Evolutionary conservation across 1,140 invertebrate genomes (phyloP).

Genomic region (Drosophila eugracilis): DNA sequence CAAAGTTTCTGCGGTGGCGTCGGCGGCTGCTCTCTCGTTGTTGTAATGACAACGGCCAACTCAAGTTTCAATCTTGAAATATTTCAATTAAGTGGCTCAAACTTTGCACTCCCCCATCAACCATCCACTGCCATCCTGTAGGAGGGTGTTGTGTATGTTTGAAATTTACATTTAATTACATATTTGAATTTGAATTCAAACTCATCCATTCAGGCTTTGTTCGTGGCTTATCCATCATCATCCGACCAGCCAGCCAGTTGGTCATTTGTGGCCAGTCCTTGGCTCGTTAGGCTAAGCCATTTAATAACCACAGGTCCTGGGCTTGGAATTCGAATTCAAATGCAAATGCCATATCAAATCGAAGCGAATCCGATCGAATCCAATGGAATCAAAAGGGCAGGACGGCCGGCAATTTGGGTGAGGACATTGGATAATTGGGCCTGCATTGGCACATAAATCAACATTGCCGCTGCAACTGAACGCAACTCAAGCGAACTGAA

Average conservation of each 20-base stretch:
- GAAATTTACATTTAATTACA: conserved; percentile 81
- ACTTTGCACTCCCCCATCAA: conserved; percentile 68
- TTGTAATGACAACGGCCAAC: conserved; percentile 62
- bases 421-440: conserved; percentile 60
- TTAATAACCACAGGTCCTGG: conserved; percentile 37
- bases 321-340: conserved; percentile 37
- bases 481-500: conserved; percentile 16
- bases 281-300: conserved; percentile 66
- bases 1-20: conserved; percentile 44
- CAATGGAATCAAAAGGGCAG: conserved; percentile 16
- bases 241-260: conserved; percentile 28
- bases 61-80: conserved; percentile 80
- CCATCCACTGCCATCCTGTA: too few species aligned
- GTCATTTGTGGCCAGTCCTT: conserved; percentile 58
- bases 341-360: conserved; percentile 47
- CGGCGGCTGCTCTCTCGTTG: conserved; percentile 30
- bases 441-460: conserved; percentile 73
- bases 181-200: conserved; percentile 63
- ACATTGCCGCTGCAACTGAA: conserved; percentile 40
- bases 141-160: conserved; percentile 40
- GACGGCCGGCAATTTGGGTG: conserved; percentile 1
- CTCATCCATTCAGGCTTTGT: conserved; percentile 28
- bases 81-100: conserved; percentile 81
- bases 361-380: conserved; percentile 41
- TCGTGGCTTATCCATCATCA: conserved; percentile 58